These are phyloP conservation scores for Istiophorus platypterus DNA, from an alignment of 2,113 vertebrate species.

Conservation along the genomic window DNA sequence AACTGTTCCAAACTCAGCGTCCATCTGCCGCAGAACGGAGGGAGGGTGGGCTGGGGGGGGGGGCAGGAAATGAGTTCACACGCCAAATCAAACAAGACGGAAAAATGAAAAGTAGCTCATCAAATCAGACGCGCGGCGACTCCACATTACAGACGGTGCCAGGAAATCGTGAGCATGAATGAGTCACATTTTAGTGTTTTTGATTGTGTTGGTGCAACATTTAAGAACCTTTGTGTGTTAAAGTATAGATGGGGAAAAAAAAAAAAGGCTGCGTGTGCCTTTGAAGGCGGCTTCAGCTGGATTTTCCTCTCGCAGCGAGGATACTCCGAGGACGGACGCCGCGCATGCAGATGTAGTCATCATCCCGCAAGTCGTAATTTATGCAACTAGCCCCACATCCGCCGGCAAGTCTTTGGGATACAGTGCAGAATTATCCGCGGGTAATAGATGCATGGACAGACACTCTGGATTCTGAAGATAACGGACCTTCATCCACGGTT, in stretches of 20 bases:
- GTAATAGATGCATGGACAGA: conserved; percentile 35
- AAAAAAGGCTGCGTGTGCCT: conserved; percentile 40
- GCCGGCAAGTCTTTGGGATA: conserved; percentile 27
- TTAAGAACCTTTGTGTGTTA: conserved; percentile 26
- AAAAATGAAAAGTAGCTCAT: neutral
- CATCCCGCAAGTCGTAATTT: conserved; percentile 51
- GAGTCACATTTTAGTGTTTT: conserved; percentile 12
- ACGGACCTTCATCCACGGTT: no score
- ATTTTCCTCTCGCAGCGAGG: conserved; percentile 35
- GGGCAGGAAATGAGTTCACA: conserved; percentile 26
- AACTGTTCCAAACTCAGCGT: conserved; percentile 65
- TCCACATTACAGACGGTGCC: neutral
- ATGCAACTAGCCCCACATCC: conserved; percentile 51
- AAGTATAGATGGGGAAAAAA: conserved; percentile 58
- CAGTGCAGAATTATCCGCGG: neutral
- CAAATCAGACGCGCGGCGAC: conserved; percentile 12
- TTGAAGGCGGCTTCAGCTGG: conserved; percentile 55
- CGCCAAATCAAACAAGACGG: conserved; percentile 1
- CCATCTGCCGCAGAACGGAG: conserved; percentile 63
- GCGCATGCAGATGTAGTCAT: conserved; percentile 52
- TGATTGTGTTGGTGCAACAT: conserved; percentile 39
- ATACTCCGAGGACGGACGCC: conserved; percentile 52
- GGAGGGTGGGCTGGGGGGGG: conserved; percentile 1
- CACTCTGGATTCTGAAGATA: neutral
- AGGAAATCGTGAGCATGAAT: neutral